These are phyloP conservation scores for Lepidostoma basale DNA, from an alignment of 1,140 invertebrate species.

Conservation along the genomic window DNA sequence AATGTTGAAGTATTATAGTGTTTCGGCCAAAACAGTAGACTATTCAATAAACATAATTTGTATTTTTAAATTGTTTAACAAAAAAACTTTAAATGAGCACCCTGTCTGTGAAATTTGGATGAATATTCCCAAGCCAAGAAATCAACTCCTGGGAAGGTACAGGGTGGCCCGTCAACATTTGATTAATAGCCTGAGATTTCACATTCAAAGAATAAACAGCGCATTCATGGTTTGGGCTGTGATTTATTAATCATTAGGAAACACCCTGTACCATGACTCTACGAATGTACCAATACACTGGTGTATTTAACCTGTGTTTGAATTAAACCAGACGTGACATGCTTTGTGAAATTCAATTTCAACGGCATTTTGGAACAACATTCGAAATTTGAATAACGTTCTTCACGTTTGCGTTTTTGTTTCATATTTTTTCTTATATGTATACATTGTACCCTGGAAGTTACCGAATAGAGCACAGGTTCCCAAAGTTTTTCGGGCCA, in stretches of 20 bases:
- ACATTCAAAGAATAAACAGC: constrained; percentile 43
- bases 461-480: too few relatives aligned
- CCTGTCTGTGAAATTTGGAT: constrained; percentile 24
- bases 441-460: too few relatives aligned
- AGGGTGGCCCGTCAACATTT: constrained; percentile 35
- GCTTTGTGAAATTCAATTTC: constrained; percentile 11
- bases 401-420: too few relatives aligned
- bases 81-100: too few relatives aligned
- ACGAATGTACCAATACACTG: not conserved
- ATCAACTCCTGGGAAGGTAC: constrained; percentile 31
- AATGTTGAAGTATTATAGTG: too few relatives aligned
- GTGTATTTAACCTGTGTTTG: constrained; percentile 3
- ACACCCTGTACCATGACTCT: constrained; percentile 25
- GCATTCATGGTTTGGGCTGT: constrained; percentile 31
- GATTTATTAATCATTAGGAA: constrained; percentile 37
- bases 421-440: too few relatives aligned
- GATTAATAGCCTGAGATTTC: constrained; percentile 38
- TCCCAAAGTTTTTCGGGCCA: too few relatives aligned
- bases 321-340: constrained; percentile 1
- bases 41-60: too few relatives aligned
- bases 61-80: too few relatives aligned
- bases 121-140: constrained; percentile 32
- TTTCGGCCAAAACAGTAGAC: too few relatives aligned
- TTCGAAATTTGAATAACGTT: too few relatives aligned
- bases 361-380: too few relatives aligned